Conservation (phyloP, 2,113 vertebrate species). For the Ranitomeya imitator region DNA sequence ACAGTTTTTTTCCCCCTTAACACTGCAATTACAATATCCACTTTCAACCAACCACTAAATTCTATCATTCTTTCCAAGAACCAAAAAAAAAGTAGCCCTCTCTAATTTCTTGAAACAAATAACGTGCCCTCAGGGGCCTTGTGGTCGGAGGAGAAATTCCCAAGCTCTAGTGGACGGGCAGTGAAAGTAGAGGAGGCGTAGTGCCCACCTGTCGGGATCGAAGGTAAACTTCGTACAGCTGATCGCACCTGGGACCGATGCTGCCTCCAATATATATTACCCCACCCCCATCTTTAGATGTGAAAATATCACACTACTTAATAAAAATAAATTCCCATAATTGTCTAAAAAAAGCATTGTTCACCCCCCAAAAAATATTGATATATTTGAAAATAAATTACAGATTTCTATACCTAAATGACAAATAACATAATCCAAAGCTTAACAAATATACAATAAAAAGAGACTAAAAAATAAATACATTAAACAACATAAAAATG, state of each 20-base stretch:
- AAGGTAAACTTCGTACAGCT: constrained; percentile 19
- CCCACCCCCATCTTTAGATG: background rate
- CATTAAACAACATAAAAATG: too few relatives aligned
- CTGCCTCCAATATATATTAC: constrained; percentile 14
- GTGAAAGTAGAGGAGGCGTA: constrained; percentile 41
- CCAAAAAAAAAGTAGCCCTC: constrained; percentile 23
- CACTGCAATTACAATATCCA: constrained; percentile 43
- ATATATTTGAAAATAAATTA: too few relatives aligned
- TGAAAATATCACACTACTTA: constrained; percentile 29
- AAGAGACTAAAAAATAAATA: too few relatives aligned
- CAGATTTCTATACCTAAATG: too few relatives aligned
- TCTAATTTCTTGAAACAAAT: constrained; percentile 52
- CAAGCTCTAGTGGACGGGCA: constrained; percentile 39
- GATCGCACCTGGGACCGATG: constrained; percentile 29
- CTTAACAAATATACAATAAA: too few relatives aligned
- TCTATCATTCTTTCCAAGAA: constrained; percentile 20
- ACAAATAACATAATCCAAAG: too few relatives aligned
- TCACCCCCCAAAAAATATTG: too few relatives aligned
- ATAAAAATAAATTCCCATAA: too few relatives aligned
- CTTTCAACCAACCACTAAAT: constrained; percentile 44
- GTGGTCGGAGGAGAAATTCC: constrained; percentile 1
- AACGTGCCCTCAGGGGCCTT: constrained; percentile 20
- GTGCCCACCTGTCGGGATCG: constrained; percentile 31
- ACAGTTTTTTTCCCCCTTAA: background rate
- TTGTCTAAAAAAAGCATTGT: too few relatives aligned